phyloP scores from a whole-genome alignment of 1,140 invertebrate genomes.

The Dryas iulia region DNA sequence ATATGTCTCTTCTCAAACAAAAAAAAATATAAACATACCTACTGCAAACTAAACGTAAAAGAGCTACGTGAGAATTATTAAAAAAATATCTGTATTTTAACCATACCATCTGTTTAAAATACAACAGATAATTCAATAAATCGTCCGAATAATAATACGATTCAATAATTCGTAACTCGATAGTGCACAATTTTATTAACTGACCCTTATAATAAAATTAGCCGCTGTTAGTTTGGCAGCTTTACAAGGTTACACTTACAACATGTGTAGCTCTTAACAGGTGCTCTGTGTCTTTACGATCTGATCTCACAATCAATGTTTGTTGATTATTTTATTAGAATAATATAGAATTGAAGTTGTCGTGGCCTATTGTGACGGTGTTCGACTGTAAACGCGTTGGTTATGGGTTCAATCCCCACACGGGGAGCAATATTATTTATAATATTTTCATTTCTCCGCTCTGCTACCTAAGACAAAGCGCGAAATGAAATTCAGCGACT shows the following conservation, averaged over 20 bases:
- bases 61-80: too few relatives aligned
- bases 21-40: too few relatives aligned
- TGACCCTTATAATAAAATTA: conserved; percentile 4
- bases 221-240: conserved; percentile 2
- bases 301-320: neutral
- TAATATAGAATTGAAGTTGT: neutral
- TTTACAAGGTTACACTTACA: conserved; percentile 4
- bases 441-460: too few relatives aligned
- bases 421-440: too few relatives aligned
- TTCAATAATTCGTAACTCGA: neutral
- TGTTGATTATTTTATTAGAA: neutral
- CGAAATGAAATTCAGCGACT: too few relatives aligned
- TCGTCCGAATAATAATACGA: neutral
- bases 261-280: neutral
- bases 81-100: too few relatives aligned
- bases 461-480: too few relatives aligned
- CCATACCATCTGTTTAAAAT: neutral
- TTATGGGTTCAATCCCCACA: too few relatives aligned
- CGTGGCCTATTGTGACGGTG: too few relatives aligned
- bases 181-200: conserved; percentile 1
- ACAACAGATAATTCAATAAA: neutral
- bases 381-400: too few relatives aligned
- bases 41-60: too few relatives aligned
- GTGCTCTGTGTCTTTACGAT: neutral
- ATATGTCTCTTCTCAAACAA: too few relatives aligned